Conservation (phyloP, 2,113 vertebrate genomes). For the Promerops cafer region DNA sequence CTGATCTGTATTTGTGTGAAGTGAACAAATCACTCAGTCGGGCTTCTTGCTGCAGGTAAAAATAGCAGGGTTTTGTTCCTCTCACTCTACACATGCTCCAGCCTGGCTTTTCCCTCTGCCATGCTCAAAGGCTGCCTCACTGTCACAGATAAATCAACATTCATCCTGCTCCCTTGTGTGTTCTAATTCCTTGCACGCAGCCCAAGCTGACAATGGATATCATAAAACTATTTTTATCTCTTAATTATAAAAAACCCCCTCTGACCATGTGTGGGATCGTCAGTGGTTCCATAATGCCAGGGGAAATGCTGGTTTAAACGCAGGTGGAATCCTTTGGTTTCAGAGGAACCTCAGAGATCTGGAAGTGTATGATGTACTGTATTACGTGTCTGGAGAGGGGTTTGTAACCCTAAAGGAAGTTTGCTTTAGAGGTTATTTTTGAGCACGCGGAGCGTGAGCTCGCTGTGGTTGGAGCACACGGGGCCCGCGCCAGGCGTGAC, state of each 20-base stretch:
- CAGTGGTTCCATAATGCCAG: not conserved
- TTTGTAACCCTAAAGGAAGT: not conserved
- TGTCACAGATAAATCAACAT: not conserved
- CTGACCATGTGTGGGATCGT: accelerated
- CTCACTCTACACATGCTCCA: not conserved
- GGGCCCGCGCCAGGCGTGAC: not conserved
- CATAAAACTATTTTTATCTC: not conserved
- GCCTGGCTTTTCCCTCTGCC: not conserved
- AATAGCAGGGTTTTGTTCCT: not conserved
- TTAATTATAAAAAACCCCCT: not conserved
- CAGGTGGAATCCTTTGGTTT: not conserved
- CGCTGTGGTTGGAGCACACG: accelerated
- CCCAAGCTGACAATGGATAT: accelerated
- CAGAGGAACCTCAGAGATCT: not conserved
- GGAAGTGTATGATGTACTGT: not conserved
- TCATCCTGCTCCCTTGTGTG: not conserved
- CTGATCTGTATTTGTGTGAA: not conserved
- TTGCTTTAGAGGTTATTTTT: not conserved
- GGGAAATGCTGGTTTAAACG: not conserved
- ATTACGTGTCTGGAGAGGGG: not conserved
- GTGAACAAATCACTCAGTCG: not conserved
- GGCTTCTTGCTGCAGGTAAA: not conserved
- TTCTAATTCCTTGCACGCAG: not conserved
- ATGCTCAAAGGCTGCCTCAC: not conserved
- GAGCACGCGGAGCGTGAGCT: not conserved